Evolutionary conservation across 2,888 invertebrate genomes (phyloP), one percentile per base, ranked within the genome.

Genomic region (Athalia cordata): DNA sequence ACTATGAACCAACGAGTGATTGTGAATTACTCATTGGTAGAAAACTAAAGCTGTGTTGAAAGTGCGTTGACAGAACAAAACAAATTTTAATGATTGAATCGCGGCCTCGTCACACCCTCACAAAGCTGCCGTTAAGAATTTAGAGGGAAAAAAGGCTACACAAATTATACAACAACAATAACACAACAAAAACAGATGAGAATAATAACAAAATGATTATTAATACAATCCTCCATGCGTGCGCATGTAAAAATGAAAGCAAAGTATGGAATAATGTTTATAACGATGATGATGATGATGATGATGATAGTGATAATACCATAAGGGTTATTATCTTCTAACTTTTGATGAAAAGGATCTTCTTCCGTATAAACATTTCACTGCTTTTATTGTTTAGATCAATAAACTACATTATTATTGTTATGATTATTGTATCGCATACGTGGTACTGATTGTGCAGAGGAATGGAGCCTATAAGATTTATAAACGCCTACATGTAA

Each of bases 351-450:
- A 62, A 55, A 8, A 8, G 55, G 8, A 11, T 55, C 55, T 55
- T 55, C 55, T 55, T 82, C 82, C 83, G 83, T 83, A 85, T 86
- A 81, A 86, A 84, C 84, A 85, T 86, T 81, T 86, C 88, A 87
- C 87, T 85, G 89, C 89, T 89, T 89, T 89, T 84, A 86, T 88
- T 87, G 87, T 89, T 89, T 89, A 88, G 88, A 88, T 88, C 86
- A 86, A 85, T 87, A 86, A 7, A 13, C 7, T 13, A 61, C 13
- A 15, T 13, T 61, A 13, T 61, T 7, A n/a, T n/a, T 61, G 15
- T 9, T 4, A 61, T n/a, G 11, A 13, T 61, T n/a, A 55, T 11
- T 55, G 55, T 11, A 55, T 55, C 9, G 9, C 29, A 29, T 2
- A 29, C 29, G 29, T 29, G 29, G 29, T 29, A 29, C 29, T 29